phyloP scores from a whole-genome alignment of 2,113 vertebrate genomes.

The Chitala chitala region DNA sequence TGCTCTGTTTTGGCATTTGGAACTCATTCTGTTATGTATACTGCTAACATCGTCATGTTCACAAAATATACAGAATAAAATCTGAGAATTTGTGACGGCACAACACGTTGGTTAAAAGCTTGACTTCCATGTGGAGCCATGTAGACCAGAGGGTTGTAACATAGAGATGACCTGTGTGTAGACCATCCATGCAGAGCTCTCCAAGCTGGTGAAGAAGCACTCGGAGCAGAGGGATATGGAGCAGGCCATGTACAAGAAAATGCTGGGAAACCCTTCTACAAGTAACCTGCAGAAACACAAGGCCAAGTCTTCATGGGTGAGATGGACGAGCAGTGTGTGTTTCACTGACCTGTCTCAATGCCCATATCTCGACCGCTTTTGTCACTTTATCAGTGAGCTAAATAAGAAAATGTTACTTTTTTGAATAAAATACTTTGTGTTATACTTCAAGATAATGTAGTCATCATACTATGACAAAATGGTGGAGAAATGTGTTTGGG shows the following conservation, averaged over 20 bases:
- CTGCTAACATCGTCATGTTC: neutral
- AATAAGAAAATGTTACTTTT: neutral
- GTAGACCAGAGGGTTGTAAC: neutral
- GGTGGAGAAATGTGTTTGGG: no score
- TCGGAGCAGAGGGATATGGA: constrained; percentile 81
- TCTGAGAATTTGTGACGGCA: no score
- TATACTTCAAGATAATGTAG: no score
- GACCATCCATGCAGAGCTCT: constrained; percentile 93
- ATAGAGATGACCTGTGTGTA: constrained; percentile 24
- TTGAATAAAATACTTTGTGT: neutral
- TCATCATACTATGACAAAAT: no score
- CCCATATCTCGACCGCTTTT: neutral
- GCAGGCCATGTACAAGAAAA: constrained; percentile 94
- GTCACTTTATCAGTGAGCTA: neutral
- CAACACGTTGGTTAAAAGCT: no score
- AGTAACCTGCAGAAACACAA: constrained; percentile 53
- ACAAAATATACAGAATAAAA: no score
- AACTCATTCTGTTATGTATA: neutral
- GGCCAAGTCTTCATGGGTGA: constrained; percentile 82
- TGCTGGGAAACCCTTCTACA: constrained; percentile 76
- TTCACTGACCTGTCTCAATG: neutral
- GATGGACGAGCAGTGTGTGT: constrained; percentile 21
- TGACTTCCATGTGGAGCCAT: no score
- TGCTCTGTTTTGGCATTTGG: neutral
- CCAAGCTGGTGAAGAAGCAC: constrained; percentile 88